Base-by-base conservation (phyloP, 37 sponge, comb jelly and placozoan species). In the Aplysina aerophoba region DNA sequence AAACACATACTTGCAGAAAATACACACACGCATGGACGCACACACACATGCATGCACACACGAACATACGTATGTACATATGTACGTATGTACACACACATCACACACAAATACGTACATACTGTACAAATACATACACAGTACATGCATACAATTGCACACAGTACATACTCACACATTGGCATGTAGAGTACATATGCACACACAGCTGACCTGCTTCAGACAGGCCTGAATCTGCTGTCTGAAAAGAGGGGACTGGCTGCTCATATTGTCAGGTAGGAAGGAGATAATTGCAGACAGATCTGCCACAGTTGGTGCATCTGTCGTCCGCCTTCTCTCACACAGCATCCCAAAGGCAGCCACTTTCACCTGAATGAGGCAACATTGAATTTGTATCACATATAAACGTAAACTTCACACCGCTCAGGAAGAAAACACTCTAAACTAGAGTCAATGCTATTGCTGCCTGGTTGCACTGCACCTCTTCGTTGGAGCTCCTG, bases 341-440 rank as follows among this genome's bases (percentile, higher is more conserved):
- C 95, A 94, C 57, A 94, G 15, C 63, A 94, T 59, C n/a, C 81
- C 78, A 13, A 91, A 74, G 39, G 89, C 92, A 74, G 80, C 61
- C 21, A 87, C 27, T 13, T 82, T 68, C 11, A 91, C 50, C 95
- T 94, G 79, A 1, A 75, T 5, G n/a, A 71, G 3, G 3, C 78
- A 44, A 44, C 50, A 44, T 44, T 44, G 50, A 44, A 8, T 44
- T 44, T 8, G 8, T 44, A 3, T 44, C 50, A 44, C 50, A 44
- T 8, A 44, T 3, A 8, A 8, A 3, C 50, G 8, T 3, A 3
- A 44, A 44, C 50, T 11, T 44, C 50, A 44, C 50, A 44, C n/a
- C n/a, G n/a, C n/a, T n/a, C n/a, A n/a, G n/a, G n/a, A 44, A 44
- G 50, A 44, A 8, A 44, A 44, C 50, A 44, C 3, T 11, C 50